phyloP scores from a whole-genome alignment of 1,140 invertebrate genomes.

The Zophobas atratus region DNA sequence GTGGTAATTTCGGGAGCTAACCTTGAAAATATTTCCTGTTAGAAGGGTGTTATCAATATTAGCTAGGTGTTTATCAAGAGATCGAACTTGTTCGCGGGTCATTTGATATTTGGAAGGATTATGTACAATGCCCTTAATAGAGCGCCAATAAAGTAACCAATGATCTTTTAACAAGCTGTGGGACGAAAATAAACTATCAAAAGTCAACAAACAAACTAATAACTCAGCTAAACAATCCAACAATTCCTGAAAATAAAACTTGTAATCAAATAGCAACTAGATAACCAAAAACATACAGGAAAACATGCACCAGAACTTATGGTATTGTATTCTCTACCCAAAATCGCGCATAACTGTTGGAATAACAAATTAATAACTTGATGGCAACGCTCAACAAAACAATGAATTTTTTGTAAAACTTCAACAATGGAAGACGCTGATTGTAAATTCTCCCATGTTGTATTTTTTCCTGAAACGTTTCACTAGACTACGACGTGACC shows the following conservation, averaged over 20 bases:
- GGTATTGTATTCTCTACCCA: slow-evolving; percentile 69
- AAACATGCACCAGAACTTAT: slow-evolving; percentile 67
- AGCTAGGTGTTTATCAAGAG: slow-evolving; percentile 78
- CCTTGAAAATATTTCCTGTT: slow-evolving; percentile 77
- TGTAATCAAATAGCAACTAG: slow-evolving; percentile 64
- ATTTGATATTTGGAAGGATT: slow-evolving; percentile 77
- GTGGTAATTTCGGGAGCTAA: slow-evolving; percentile 60
- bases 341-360: slow-evolving; percentile 77
- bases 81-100: slow-evolving; percentile 72
- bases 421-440: slow-evolving; percentile 68
- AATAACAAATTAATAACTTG: slow-evolving; percentile 78
- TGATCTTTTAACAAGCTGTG: slow-evolving; percentile 74
- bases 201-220: slow-evolving; percentile 78
- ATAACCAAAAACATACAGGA: slow-evolving; percentile 69
- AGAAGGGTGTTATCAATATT: slow-evolving; percentile 77
- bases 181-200: slow-evolving; percentile 81
- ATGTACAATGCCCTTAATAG: slow-evolving; percentile 79
- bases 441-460: slow-evolving; percentile 58
- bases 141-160: slow-evolving; percentile 80
- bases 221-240: slow-evolving; percentile 79
- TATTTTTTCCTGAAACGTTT: slow-evolving; percentile 21
- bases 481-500: slow-evolving; percentile 59
- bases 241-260: slow-evolving; percentile 70
- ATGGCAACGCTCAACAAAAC: slow-evolving; percentile 78
- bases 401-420: slow-evolving; percentile 76